A percentile compares a stretch with the other conserved stretches of the same genome.
These are phyloP conservation scores for Zoanthus solanderi DNA, from an alignment of 92 coral and sea anemone species.

Conservation along the genomic window DNA sequence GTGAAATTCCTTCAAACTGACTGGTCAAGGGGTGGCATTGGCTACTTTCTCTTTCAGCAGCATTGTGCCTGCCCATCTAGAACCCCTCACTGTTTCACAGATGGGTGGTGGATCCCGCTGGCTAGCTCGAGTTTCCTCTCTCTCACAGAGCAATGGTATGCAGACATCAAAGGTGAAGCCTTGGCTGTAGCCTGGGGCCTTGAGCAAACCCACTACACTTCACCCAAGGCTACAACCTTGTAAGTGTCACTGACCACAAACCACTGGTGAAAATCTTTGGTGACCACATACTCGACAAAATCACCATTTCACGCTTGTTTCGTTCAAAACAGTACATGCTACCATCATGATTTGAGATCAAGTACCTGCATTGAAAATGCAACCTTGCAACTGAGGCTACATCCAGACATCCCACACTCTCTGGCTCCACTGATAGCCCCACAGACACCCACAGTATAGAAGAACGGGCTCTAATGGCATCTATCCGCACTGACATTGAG, in stretches of 20 bases:
- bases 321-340: background rate
- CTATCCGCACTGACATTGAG: background rate
- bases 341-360: background rate
- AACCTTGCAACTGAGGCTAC: background rate
- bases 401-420: background rate
- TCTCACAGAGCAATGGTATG: too few relatives aligned
- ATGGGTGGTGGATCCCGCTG: background rate
- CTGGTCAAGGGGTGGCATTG: too few relatives aligned
- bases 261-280: background rate
- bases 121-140: background rate
- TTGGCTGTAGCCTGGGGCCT: conserved; percentile 3
- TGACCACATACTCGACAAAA: background rate
- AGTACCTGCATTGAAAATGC: background rate
- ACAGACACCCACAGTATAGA: background rate
- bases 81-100: background rate
- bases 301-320: background rate
- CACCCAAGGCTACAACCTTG: background rate
- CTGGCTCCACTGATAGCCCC: background rate
- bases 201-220: background rate
- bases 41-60: too few relatives aligned
- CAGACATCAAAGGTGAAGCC: background rate
- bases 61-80: too few relatives aligned
- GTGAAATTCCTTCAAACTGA: too few relatives aligned
- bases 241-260: background rate
- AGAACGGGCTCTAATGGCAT: background rate